Evolutionary conservation across 2,797 vertebrate genomes (phyloP), one percentile per base, ranked within the genome.

Genomic region (Sarcoramphus papa): DNA sequence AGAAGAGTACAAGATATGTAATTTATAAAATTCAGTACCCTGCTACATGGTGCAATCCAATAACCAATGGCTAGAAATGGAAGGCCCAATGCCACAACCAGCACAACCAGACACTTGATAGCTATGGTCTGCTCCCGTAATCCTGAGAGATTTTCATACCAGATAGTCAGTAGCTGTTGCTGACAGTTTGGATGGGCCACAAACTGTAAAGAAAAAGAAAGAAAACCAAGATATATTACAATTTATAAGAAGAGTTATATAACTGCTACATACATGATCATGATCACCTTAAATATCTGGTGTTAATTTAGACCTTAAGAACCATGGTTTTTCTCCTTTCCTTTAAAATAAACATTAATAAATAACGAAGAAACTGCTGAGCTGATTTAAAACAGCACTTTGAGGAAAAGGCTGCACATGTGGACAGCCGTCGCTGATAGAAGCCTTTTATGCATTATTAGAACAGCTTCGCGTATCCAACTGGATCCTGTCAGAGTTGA

Each of bases 101-200:
- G 96, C 94, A 99, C 99, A 64, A 99, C 99, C 94, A 99, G 98
- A 97, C 98, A 99, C 98, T 99, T 99, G 95, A 99, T 98, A 18
- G 98, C 98, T 35, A 98, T 98, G 75, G 98, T 95, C 98, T 99
- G 99, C 95, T 99, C 98, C 95, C 98, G 97, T 64, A 99, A 97
- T 96, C 99, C 98, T 16, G 98, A 98, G 95, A 99, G 98, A 69
- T 99, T 99, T 98, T 99, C 99, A 62, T 99, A 99, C 99, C 99
- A 99, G 97, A 99, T 99, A 8, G 98, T 98, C 97, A 99, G 94
- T 41, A 99, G 97, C 96, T 99, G 99, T 82, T 99, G 99, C 97
- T 99, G 99, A 96, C 99, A 99, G 97, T 99, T 99, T 83, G 99
- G 99, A 95, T 99, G 99, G 70, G 99, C 99, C 94, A 99, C 99